Evolutionary conservation across 2,797 vertebrate genomes (phyloP).

Genomic region (Apogon talboti): DNA sequence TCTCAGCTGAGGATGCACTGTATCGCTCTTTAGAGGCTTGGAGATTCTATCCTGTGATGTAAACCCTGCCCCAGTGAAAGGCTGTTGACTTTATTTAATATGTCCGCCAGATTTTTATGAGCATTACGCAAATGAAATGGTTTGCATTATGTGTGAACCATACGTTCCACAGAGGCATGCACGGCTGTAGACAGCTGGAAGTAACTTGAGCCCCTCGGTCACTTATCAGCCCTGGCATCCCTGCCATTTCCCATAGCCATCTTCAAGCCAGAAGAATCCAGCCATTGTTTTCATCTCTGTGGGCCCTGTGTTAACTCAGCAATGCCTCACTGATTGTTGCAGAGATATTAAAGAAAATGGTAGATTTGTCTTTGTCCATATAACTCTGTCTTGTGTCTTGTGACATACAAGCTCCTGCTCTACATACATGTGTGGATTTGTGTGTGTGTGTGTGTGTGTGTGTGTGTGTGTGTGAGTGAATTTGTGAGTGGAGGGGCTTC

Average conservation of each 20-base stretch:
- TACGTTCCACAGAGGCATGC: conserved; percentile 77
- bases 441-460: not conserved
- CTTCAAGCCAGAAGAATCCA: conserved; percentile 81
- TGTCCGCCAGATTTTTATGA: conserved; percentile 75
- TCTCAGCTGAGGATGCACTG: conserved; percentile 80
- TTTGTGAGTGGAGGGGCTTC: conserved; percentile 35
- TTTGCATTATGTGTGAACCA: conserved; percentile 80
- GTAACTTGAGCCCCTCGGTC: conserved; percentile 83
- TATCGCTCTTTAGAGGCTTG: conserved; percentile 57
- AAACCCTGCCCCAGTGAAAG: conserved; percentile 71
- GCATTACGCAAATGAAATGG: conserved; percentile 80
- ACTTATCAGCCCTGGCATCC: conserved; percentile 85
- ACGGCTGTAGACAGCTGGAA: conserved; percentile 84
- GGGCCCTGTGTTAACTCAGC: conserved; percentile 84
- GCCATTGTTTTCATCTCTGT: conserved; percentile 83
- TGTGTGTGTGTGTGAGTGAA: conserved; percentile 28
- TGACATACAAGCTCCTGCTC: conserved; percentile 62
- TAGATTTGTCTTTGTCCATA: conserved; percentile 79
- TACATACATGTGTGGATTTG: conserved; percentile 17
- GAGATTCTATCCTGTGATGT: conserved; percentile 78
- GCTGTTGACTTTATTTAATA: conserved; percentile 82
- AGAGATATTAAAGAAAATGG: conserved; percentile 84
- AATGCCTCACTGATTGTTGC: conserved; percentile 79
- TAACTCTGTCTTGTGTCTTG: conserved; percentile 71
- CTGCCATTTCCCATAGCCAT: conserved; percentile 85